Evolutionary conservation across 2,797 vertebrate species (phyloP).

Genomic region (Lindbergichthys nudifrons): DNA sequence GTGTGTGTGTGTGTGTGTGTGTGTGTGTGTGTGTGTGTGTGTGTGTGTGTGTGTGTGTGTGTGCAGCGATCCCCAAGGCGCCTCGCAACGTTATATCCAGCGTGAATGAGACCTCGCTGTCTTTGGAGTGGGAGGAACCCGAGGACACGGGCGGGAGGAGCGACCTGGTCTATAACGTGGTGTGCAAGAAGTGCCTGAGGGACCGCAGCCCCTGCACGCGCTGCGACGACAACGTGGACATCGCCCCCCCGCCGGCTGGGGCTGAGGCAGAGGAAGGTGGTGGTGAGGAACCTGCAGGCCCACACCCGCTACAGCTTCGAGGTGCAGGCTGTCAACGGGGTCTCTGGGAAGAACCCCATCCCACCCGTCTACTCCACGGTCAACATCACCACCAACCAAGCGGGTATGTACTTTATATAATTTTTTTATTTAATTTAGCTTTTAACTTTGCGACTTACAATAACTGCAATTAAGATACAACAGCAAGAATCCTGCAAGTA

Average conservation of each 20-base stretch:
- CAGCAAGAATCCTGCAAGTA: too few relatives aligned
- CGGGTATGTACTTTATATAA: slow-evolving; percentile 54
- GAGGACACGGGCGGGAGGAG: slow-evolving; percentile 90
- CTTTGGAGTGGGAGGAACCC: slow-evolving; percentile 96
- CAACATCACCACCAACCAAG: slow-evolving; percentile 98
- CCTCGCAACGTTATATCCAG: slow-evolving; percentile 96
- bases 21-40: slow-evolving; percentile 21
- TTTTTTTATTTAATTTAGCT: too few relatives aligned
- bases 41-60: slow-evolving; percentile 30
- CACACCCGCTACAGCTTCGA: slow-evolving; percentile 99
- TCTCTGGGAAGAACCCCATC: slow-evolving; percentile 91
- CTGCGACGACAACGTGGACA: slow-evolving; percentile 97
- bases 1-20: slow-evolving; percentile 33
- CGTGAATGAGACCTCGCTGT: slow-evolving; percentile 96
- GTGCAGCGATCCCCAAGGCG: slow-evolving; percentile 90
- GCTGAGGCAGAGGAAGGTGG: slow-evolving; percentile 90
- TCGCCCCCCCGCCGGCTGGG: slow-evolving; percentile 95
- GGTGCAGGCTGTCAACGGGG: slow-evolving; percentile 96
- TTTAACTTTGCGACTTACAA: too few relatives aligned
- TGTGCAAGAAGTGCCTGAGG: slow-evolving; percentile 95
- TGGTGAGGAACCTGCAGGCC: slow-evolving; percentile 95
- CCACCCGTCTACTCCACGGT: slow-evolving; percentile 92
- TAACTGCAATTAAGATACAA: too few relatives aligned
- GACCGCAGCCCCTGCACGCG: slow-evolving; percentile 90
- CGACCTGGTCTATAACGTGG: slow-evolving; percentile 95